phyloP scores from a whole-genome alignment of 2,113 vertebrate genomes.

The Dicentrarchus labrax region DNA sequence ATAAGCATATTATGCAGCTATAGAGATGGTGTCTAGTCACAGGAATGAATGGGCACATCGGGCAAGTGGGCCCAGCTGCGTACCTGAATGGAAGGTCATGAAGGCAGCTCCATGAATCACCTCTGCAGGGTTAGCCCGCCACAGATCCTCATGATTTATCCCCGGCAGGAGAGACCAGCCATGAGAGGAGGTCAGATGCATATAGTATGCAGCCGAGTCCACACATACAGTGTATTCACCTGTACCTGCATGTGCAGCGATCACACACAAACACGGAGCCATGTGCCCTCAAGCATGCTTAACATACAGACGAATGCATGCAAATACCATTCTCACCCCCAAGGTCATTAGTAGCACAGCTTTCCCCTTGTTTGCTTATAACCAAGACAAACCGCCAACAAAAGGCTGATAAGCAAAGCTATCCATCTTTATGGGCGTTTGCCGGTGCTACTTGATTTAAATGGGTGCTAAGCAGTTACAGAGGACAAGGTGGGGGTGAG shows the following conservation, averaged over 20 bases:
- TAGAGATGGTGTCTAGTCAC: conserved; percentile 4
- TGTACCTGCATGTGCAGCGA: not conserved
- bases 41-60: conserved; percentile 52
- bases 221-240: conserved; percentile 28
- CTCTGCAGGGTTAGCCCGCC: conserved; percentile 65
- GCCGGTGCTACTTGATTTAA: conserved; percentile 63
- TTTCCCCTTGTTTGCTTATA: conserved; percentile 56
- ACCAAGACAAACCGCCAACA: conserved; percentile 82
- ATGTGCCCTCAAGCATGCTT: not conserved
- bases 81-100: conserved; percentile 80
- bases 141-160: conserved; percentile 78
- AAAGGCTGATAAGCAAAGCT: conserved; percentile 70
- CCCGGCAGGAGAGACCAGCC: conserved; percentile 59
- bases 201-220: conserved; percentile 43
- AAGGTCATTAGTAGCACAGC: conserved; percentile 76
- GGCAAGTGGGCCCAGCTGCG: conserved; percentile 69
- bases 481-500: conserved; percentile 53
- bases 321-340: not conserved
- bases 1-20: not conserved
- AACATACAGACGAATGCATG: not conserved
- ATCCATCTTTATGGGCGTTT: conserved; percentile 72
- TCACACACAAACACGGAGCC: not conserved
- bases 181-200: conserved; percentile 67
- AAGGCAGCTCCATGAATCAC: conserved; percentile 81
- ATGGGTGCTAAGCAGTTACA: conserved; percentile 60